These are phyloP conservation scores for Ptychodera flava DNA, from an alignment of 35 echinoderm and acorn worm species.

Conservation along the genomic window DNA sequence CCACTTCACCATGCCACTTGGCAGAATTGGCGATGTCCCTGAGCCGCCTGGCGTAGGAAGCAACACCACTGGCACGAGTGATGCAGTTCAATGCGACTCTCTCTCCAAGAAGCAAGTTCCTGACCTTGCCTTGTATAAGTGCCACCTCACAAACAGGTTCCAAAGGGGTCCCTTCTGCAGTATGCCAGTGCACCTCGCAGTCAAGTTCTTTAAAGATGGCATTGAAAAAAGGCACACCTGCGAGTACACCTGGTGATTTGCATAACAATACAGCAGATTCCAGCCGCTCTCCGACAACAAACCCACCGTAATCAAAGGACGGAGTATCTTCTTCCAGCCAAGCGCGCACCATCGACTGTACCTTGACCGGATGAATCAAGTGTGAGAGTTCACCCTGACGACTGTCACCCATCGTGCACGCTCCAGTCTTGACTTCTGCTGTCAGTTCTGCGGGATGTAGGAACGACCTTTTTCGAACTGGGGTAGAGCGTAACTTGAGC, in stretches of 20 bases:
- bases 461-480: too few species aligned
- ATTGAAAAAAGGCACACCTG: slow-evolving; percentile 89
- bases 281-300: slow-evolving; percentile 73
- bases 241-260: slow-evolving; percentile 88
- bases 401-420: too few species aligned
- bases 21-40: slow-evolving; percentile 35
- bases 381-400: background rate
- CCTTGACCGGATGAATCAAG: slow-evolving; percentile 30
- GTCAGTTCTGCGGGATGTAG: too few species aligned
- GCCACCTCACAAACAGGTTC: slow-evolving; percentile 62
- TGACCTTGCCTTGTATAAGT: slow-evolving; percentile 56
- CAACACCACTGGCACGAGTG: slow-evolving; percentile 75
- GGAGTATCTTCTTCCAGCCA: slow-evolving; percentile 89
- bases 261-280: slow-evolving; percentile 86
- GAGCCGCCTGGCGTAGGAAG: slow-evolving; percentile 49
- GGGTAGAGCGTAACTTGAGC: too few species aligned
- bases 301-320: slow-evolving; percentile 85
- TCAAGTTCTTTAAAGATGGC: slow-evolving; percentile 70
- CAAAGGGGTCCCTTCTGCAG: slow-evolving; percentile 52
- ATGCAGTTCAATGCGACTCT: slow-evolving; percentile 80
- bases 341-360: slow-evolving; percentile 40
- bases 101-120: slow-evolving; percentile 80
- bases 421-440: too few species aligned
- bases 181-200: slow-evolving; percentile 63
- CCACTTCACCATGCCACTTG: slow-evolving; percentile 76